Evolutionary conservation across 2,888 invertebrate genomes (phyloP).

Genomic region (Lingula anatina): DNA sequence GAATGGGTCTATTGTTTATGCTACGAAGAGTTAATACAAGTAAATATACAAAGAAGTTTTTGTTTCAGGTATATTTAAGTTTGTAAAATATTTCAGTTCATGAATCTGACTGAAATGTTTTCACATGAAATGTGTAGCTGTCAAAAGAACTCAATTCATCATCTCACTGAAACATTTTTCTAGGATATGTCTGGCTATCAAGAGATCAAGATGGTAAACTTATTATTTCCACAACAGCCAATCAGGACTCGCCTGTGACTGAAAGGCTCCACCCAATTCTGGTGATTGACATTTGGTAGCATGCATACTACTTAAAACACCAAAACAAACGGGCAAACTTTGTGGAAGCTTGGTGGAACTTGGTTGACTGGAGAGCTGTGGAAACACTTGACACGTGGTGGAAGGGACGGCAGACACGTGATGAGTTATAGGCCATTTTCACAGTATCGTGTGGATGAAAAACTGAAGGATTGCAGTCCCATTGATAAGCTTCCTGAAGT

Average conservation of each 20-base stretch:
- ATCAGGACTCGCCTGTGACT: slow-evolving; percentile 38
- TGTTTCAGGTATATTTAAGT: no score
- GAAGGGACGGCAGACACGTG: no score
- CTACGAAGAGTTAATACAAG: no score
- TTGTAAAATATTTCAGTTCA: no score
- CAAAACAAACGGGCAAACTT: slow-evolving; percentile 23
- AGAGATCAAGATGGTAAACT: slow-evolving; percentile 19
- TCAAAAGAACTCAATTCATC: no score
- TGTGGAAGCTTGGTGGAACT: slow-evolving; percentile 36
- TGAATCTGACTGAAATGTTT: no score
- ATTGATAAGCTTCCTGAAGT: no score
- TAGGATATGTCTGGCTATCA: slow-evolving; percentile 43
- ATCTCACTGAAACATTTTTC: no score
- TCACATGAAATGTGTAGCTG: not conserved
- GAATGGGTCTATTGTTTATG: not conserved
- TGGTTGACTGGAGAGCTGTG: slow-evolving; percentile 38
- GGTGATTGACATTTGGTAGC: slow-evolving; percentile 43
- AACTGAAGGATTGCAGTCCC: no score
- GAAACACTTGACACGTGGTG: slow-evolving; percentile 28
- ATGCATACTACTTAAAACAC: slow-evolving; percentile 40
- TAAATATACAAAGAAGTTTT: no score
- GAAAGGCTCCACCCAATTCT: slow-evolving; percentile 28
- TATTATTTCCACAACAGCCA: slow-evolving; percentile 24
- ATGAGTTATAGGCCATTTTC: no score
- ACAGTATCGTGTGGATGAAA: no score